Evolutionary conservation across 2,797 vertebrate species (phyloP).

Genomic region (Hydrophis major): DNA sequence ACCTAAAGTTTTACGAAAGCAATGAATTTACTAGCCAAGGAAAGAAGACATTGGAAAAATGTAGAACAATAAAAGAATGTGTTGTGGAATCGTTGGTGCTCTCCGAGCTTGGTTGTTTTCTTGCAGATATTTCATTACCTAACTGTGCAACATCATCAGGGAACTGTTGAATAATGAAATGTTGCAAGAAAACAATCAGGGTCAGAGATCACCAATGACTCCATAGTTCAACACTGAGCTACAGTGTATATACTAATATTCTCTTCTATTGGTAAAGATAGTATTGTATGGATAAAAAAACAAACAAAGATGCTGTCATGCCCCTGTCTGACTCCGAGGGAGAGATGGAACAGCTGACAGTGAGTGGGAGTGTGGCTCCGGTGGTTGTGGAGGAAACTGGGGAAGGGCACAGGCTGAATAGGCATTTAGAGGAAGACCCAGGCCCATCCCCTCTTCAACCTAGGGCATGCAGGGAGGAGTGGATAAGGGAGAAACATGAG

Average conservation of each 20-base stretch:
- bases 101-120: background rate
- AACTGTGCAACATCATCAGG: background rate
- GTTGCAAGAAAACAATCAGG: background rate
- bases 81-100: background rate
- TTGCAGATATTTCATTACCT: background rate
- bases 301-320: too few relatives aligned
- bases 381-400: too few relatives aligned
- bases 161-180: background rate
- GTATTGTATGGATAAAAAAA: background rate
- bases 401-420: too few relatives aligned
- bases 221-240: background rate
- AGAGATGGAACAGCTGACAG: too few relatives aligned
- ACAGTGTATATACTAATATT: too few relatives aligned
- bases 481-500: too few relatives aligned
- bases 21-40: background rate
- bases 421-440: too few relatives aligned
- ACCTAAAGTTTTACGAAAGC: background rate
- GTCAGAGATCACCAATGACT: background rate
- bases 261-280: too few relatives aligned
- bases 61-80: background rate
- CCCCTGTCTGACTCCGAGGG: too few relatives aligned
- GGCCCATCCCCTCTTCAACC: too few relatives aligned
- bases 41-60: background rate
- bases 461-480: too few relatives aligned
- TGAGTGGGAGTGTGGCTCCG: too few relatives aligned